phyloP scores from a whole-genome alignment of 2,113 vertebrate species.

The Pagrus major region DNA sequence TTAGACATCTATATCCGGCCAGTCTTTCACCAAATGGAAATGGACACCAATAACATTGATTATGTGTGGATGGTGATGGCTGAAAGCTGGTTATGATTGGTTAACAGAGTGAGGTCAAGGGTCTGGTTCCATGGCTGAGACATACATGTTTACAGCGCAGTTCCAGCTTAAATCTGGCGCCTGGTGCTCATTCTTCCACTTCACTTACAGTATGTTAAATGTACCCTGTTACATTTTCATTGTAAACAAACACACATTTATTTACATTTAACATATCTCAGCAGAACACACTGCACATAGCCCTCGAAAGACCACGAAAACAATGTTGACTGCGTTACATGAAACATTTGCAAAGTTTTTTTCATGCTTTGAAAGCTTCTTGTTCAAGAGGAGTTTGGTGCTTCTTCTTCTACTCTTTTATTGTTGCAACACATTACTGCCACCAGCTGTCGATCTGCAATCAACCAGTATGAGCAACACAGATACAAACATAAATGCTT shows the following conservation, averaged over 20 bases:
- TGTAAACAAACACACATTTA: slow-evolving; percentile 11
- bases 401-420: not conserved
- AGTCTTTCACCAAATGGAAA: not conserved
- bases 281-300: not conserved
- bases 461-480: not conserved
- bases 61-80: not conserved
- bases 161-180: not conserved
- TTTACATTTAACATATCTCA: slow-evolving; percentile 16
- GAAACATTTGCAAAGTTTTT: slow-evolving; percentile 5
- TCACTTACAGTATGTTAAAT: not conserved
- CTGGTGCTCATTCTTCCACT: not conserved
- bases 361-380: not conserved
- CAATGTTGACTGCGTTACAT: not conserved
- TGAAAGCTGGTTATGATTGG: not conserved
- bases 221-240: not conserved
- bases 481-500: not conserved
- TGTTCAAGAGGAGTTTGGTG: not conserved
- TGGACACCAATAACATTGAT: not conserved
- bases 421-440: not conserved
- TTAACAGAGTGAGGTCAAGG: not conserved
- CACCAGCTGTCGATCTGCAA: not conserved
- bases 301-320: slow-evolving; percentile 1
- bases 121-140: not conserved
- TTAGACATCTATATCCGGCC: not conserved
- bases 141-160: no score